Evolutionary conservation across 2,888 invertebrate species (phyloP), one percentile per base, ranked within the genome.

Genomic region (Eupsilia transversa): DNA sequence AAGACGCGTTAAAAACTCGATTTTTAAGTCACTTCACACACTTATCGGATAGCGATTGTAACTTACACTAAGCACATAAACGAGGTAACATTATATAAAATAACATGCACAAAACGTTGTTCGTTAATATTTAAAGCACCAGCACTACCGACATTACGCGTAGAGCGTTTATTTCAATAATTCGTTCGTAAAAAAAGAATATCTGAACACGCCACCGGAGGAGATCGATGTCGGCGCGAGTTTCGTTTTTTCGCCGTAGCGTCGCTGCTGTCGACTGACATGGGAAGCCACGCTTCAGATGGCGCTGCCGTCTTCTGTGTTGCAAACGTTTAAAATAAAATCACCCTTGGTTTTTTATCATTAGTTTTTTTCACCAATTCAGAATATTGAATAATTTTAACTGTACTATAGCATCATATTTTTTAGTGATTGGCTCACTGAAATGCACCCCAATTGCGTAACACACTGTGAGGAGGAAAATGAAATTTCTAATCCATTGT

Each of bases 11-110:
- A 83, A 81, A 82, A 87, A 90, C 88, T 87, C 91, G 90, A 92
- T 91, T 92, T 91, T 93, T 88, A 89, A 87, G 87, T 91, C 94
- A 95, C 95, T 93, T 92, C 92, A 92, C 93, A 92, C 92, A 92
- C 91, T 89, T 86, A 86, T 86, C 85, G 89, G 90, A 88, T 89
- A 92, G 93, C 93, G 90, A 93, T 87, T 91, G 88, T 90, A 92
- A 91, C 92, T 91, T 89, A 93, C 96, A 96, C 96, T 95, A 96
- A 95, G 96, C 95, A 96, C 95, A 91, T 90, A 90, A 91, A 92
- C 90, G 90, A 89, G 91, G 93, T 93, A 94, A 93, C 94, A 95
- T 92, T 91, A 93, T 94, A 91, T 89, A 90, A 91, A 92, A 92
- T 90, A 92, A 92, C 92, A 94, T 91, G 92, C 95, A 95, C 95